Conservation (phyloP, 2,113 vertebrate genomes). For the Hemibagrus wyckioides region DNA sequence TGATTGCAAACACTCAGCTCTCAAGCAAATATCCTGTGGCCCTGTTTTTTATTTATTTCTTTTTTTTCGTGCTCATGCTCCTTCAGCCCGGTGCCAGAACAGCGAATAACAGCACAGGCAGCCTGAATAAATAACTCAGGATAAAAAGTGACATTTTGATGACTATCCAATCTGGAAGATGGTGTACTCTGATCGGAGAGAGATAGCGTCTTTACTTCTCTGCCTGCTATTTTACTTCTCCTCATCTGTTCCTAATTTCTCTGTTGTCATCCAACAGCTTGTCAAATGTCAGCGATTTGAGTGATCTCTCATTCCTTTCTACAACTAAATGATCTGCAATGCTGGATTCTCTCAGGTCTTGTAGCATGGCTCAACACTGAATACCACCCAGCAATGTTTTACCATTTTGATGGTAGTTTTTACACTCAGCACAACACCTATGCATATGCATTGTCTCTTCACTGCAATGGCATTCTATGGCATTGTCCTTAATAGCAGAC, state of each 20-base stretch:
- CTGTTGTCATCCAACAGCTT: constrained; percentile 53
- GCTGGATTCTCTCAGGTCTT: constrained; percentile 31
- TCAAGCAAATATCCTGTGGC: constrained; percentile 41
- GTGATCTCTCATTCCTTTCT: constrained; percentile 21
- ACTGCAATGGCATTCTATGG: not conserved
- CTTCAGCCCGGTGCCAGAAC: constrained; percentile 23
- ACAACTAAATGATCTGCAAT: constrained; percentile 28
- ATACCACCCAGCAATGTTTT: not conserved
- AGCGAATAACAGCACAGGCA: constrained; percentile 18
- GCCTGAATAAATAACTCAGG: constrained; percentile 23
- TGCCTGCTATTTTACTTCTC: constrained; percentile 30
- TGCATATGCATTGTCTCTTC: no score
- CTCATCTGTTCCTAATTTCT: constrained; percentile 53
- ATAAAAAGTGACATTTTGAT: constrained; percentile 47
- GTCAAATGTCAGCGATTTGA: constrained; percentile 43
- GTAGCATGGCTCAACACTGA: not conserved
- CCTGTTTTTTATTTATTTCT: not conserved
- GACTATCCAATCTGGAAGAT: constrained; percentile 47
- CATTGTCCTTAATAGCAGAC: not conserved
- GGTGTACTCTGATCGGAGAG: constrained; percentile 40
- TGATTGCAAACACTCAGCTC: constrained; percentile 38
- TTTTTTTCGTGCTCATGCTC: not conserved
- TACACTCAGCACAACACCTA: not conserved
- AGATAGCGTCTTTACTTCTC: constrained; percentile 35
- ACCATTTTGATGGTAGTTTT: not conserved